phyloP scores from a whole-genome alignment of 2,888 invertebrate species.

The Agriotes lineatus region DNA sequence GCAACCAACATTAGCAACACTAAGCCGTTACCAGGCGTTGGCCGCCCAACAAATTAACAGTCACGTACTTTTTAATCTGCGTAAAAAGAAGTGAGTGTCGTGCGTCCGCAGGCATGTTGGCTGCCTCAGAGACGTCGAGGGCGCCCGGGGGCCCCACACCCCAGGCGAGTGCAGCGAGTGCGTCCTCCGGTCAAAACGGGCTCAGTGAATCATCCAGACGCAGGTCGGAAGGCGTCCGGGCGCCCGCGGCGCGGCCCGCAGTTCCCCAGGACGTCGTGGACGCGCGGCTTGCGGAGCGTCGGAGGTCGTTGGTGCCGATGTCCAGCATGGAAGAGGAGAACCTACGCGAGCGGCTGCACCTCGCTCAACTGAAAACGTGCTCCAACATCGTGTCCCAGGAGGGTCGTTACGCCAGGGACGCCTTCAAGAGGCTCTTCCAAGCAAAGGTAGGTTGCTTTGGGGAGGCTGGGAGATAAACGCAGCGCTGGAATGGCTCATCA shows the following conservation, averaged over 20 bases:
- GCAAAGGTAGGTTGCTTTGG: slow-evolving; percentile 81
- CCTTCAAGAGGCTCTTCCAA: slow-evolving; percentile 75
- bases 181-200: slow-evolving; percentile 28
- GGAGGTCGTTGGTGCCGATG: slow-evolving; percentile 64
- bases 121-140: too few relatives aligned
- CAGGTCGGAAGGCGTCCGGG: slow-evolving; percentile 12
- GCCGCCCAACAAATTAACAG: too few relatives aligned
- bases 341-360: slow-evolving; percentile 72
- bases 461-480: too few relatives aligned
- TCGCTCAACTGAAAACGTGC: slow-evolving; percentile 74
- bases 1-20: too few relatives aligned
- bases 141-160: too few relatives aligned
- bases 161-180: too few relatives aligned
- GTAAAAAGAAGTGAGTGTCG: too few relatives aligned
- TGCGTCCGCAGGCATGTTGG: too few relatives aligned
- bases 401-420: slow-evolving; percentile 74
- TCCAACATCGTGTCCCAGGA: slow-evolving; percentile 75
- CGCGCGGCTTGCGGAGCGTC: slow-evolving; percentile 52
- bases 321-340: slow-evolving; percentile 81
- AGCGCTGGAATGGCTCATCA: too few relatives aligned
- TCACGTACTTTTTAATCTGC: too few relatives aligned
- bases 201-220: slow-evolving; percentile 29
- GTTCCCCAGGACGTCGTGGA: slow-evolving; percentile 45
- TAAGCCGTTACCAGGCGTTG: too few relatives aligned
- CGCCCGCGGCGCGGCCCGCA: slow-evolving; percentile 45